phyloP scores from a whole-genome alignment of 2,888 invertebrate species.

The Aleiodes alternator region DNA sequence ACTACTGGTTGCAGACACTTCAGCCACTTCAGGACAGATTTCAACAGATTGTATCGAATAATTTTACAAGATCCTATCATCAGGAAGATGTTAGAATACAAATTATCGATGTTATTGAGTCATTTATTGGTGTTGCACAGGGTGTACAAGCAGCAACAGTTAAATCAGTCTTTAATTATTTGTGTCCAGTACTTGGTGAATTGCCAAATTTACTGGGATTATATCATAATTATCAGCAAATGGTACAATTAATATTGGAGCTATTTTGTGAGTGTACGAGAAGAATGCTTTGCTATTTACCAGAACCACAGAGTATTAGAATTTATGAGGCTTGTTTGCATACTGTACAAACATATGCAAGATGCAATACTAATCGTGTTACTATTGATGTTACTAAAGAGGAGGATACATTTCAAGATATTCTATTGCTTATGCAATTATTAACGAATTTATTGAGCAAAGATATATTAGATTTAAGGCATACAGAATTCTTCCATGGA shows the following conservation, averaged over 20 bases:
- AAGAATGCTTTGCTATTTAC: slow-evolving; percentile 81
- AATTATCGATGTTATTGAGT: slow-evolving; percentile 86
- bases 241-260: slow-evolving; percentile 86
- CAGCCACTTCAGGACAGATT: slow-evolving; percentile 78
- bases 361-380: slow-evolving; percentile 81
- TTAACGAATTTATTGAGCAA: slow-evolving; percentile 80
- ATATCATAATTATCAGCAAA: slow-evolving; percentile 87
- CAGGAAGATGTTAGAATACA: slow-evolving; percentile 82
- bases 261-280: slow-evolving; percentile 85
- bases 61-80: slow-evolving; percentile 78
- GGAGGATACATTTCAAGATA: slow-evolving; percentile 86
- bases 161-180: slow-evolving; percentile 78
- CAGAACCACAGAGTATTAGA: slow-evolving; percentile 78
- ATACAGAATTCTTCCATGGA: slow-evolving; percentile 37
- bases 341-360: slow-evolving; percentile 83
- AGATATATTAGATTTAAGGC: slow-evolving; percentile 77
- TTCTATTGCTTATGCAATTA: slow-evolving; percentile 87
- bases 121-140: slow-evolving; percentile 83
- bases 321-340: slow-evolving; percentile 83
- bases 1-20: slow-evolving; percentile 65
- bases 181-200: slow-evolving; percentile 81
- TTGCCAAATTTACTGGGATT: slow-evolving; percentile 83
- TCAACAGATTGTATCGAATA: slow-evolving; percentile 76
- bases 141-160: slow-evolving; percentile 78
- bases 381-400: slow-evolving; percentile 81